A percentile compares a stretch with the other conserved stretches of the same genome.
These are phyloP conservation scores for Mycteria americana DNA, from an alignment of 2,797 vertebrate species.

Conservation along the genomic window DNA sequence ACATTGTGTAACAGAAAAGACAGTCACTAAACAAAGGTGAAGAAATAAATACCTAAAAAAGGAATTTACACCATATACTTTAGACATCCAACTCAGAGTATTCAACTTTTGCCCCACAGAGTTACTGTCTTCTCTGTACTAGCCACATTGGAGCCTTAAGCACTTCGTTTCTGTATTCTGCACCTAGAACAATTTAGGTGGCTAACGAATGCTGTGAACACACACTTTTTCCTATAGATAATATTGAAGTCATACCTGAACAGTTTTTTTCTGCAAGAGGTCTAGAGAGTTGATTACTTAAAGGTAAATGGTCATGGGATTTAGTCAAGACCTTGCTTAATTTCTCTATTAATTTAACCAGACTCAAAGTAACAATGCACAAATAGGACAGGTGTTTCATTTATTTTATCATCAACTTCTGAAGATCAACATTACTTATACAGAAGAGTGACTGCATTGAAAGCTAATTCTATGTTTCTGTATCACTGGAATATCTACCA, in stretches of 20 bases:
- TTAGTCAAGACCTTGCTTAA: not conserved
- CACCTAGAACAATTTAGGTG: not conserved
- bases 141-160: not conserved
- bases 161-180: not conserved
- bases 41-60: not conserved
- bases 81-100: not conserved
- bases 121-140: not conserved
- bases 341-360: not conserved
- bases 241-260: not conserved
- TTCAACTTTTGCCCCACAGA: not conserved
- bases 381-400: not conserved
- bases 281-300: not conserved
- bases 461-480: not conserved
- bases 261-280: not conserved
- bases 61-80: not conserved
- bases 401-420: not conserved
- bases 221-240: not conserved
- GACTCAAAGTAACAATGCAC: not conserved
- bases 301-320: fast-evolving
- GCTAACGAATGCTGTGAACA: not conserved
- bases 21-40: not conserved
- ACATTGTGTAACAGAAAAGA: not conserved
- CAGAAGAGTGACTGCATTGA: not conserved
- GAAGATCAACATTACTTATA: not conserved
- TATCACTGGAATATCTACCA: not conserved